Evolutionary conservation across 2,797 vertebrate genomes (phyloP), one percentile per base, ranked within the genome.

Genomic region (Melanotaenia trifasciata): DNA sequence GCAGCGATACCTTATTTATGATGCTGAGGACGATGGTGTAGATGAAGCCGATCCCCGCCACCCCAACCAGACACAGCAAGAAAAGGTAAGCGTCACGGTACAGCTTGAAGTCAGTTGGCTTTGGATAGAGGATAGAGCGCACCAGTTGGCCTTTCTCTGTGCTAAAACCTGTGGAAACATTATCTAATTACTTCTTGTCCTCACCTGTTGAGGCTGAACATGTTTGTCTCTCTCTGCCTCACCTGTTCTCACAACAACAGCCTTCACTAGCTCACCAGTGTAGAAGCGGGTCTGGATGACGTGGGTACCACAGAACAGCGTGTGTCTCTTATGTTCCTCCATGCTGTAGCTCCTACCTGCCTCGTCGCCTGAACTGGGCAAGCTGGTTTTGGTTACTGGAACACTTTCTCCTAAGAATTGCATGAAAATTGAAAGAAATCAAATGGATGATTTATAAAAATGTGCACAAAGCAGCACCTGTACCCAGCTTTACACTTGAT

Each of bases 231-330:
- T 5, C 30, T 59, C 11, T 1, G 1, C 36, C 85, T 86, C 76
- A 98, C 98, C 98, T 92, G 98, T 99, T 78, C 96, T 85, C 67
- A 99, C 95, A 47, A 99, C 97, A 26, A 98, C 91, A 22, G 97
- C 98, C 88, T 96, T 97, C 85, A 99, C 98, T 67, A 95, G 86
- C 69, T 98, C 97, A 65, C 96, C 98, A 0, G 96, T 87, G 58
- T 99, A 98, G 94, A 96, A 98, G 33, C 98, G 97, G 26, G 97
- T 99, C 86, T 99, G 98, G 74, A 99, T 97, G 32, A 99, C 95
- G 0, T 93, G 95, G 8, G 98, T 99, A n/a, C 98, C 98, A 80
- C 98, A 99, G 91, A 98, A 99, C 68, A 99, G 90, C 0, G 96
- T 98, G 89, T 99, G 95, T 43, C 96, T 94, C 77, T 96, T 97